Percentiles rank a stretch among this genome's conserved stretches.
phyloP scores from a whole-genome alignment of 1,140 invertebrate genomes.

The Brachionus asplanchnoidis region DNA sequence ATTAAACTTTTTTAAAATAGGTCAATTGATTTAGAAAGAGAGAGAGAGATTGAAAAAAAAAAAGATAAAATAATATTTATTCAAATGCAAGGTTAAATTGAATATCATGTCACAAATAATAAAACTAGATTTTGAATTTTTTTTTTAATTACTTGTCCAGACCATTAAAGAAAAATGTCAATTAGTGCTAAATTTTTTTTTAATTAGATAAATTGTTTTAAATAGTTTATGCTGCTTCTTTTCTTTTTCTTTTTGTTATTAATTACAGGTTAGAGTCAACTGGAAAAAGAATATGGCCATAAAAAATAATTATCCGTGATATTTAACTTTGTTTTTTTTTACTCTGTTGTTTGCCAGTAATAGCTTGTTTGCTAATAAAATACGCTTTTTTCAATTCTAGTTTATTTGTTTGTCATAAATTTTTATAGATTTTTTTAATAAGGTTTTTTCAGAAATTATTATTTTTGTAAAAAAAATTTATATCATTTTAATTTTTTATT shows the following conservation, averaged over 20 bases:
- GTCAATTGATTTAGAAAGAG: not conserved
- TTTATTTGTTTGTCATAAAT: not conserved
- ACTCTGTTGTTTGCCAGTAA: not conserved
- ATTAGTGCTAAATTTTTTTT: not conserved
- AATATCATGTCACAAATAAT: not conserved
- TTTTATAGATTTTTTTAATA: not conserved
- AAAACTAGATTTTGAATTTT: not conserved
- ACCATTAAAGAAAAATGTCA: not conserved
- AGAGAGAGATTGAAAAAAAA: not conserved
- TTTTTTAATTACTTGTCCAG: not conserved
- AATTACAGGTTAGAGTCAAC: not conserved
- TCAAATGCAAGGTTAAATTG: not conserved
- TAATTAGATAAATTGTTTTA: not conserved
- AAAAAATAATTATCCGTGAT: not conserved
- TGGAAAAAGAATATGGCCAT: not conserved
- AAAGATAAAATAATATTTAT: not conserved
- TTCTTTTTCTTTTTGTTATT: not conserved
- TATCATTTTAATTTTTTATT: not conserved
- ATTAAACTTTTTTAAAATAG: not conserved
- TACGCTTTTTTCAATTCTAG: not conserved
- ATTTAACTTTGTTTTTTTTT: not conserved
- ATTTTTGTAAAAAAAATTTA: not conserved
- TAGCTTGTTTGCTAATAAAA: not conserved
- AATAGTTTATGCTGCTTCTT: not conserved
- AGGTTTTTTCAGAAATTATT: not conserved